These are phyloP conservation scores for Hormaphis cornu DNA, from an alignment of 1,140 invertebrate genomes.

Conservation along the genomic window DNA sequence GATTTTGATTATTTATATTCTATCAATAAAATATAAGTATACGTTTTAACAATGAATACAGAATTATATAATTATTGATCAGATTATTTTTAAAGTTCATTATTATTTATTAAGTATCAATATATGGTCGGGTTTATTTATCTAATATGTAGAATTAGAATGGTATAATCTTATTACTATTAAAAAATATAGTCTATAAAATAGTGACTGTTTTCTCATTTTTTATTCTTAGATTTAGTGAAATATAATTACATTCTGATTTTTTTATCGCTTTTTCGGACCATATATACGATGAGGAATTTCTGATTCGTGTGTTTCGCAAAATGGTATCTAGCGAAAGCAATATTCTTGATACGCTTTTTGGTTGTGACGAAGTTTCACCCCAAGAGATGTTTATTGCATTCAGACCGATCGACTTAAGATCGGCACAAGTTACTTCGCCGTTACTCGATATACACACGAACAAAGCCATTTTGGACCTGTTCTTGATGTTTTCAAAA, in stretches of 20 bases:
- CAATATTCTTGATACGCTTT: neutral
- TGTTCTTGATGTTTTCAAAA: neutral
- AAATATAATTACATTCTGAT: conserved; percentile 2
- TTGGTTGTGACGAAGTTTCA: neutral
- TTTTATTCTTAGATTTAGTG: too few species aligned
- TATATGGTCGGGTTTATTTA: too few species aligned
- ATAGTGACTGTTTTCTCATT: too few species aligned
- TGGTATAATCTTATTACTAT: too few species aligned
- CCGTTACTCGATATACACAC: conserved; percentile 4
- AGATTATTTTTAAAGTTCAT: too few species aligned
- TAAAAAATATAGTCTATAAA: too few species aligned
- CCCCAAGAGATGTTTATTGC: neutral
- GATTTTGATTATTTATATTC: too few species aligned
- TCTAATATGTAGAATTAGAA: too few species aligned
- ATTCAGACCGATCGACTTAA: neutral
- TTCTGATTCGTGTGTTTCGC: neutral
- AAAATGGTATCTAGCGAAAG: neutral
- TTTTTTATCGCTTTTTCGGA: neutral
- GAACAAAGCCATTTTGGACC: neutral
- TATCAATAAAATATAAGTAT: too few species aligned
- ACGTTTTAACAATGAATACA: too few species aligned
- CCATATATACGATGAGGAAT: neutral
- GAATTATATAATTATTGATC: too few species aligned
- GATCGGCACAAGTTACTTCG: neutral
- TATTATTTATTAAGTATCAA: too few species aligned